Evolutionary conservation across 2,113 vertebrate genomes (phyloP), one percentile per base, ranked within the genome.

Genomic region (Pelvicachromis taeniatus): DNA sequence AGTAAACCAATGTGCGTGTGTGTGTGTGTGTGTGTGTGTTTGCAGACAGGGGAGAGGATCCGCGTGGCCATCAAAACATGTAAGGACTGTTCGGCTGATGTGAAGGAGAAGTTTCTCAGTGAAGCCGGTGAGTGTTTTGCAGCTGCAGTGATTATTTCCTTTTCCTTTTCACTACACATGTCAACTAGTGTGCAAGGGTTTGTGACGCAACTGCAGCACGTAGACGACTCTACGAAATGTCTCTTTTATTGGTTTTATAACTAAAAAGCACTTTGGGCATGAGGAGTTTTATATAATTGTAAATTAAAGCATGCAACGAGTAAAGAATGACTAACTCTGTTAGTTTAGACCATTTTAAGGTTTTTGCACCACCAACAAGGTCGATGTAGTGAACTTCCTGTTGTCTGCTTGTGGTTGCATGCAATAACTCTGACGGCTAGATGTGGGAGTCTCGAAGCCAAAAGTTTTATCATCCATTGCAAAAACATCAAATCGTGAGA

Each of bases 91-190:
- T 95, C 97, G 2, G 92, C 88, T 0, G 97, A 98, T 4, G 97
- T 98, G 12, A 98, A 97, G 88, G 97, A 99, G 77, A 99, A 99
- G 90, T 99, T 99, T 88, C 96, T 99, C 88, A 97, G 97, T 1
- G 98, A 99, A 95, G 98, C 98, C 0, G 96, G 98, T 99, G 91
- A 95, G 95, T 82, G 1, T 19, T 9, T 17, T 8, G 3, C 31
- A 10, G 19, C 12, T 52, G 53, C 42, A 52, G 38, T 63, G 82
- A 78, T 70, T 52, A 17, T 52, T 88, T 89, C 79, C 50, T 63
- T 38, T 33, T 50, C 29, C 19, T 11, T 54, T 50, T 38, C 21
- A 29, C 1, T 55, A 6, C 56, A 8, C 65, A 5, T 17, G 26
- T 75, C 10, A 75, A n/a, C 3, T 19, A 40, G 45, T 52, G 45